Base-by-base conservation (phyloP, 1,140 invertebrate genomes). In the Apocrypta bakeri region DNA sequence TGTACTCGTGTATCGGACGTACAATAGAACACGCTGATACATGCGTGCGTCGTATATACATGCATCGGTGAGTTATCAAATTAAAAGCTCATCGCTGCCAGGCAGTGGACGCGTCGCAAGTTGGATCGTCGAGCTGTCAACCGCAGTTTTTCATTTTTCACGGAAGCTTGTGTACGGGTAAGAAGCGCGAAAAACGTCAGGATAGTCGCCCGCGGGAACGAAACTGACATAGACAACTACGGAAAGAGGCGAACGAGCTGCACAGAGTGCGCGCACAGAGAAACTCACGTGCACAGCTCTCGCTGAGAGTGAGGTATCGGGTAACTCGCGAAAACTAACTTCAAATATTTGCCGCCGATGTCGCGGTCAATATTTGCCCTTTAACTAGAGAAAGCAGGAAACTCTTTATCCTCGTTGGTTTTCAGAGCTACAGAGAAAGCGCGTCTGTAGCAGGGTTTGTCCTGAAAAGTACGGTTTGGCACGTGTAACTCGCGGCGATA, bases 321-420 rank as follows among this genome's bases (percentile, higher is more conserved):
- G 2, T 31, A 33, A 33, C 31, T 37, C 17, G 12, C 69, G 69
- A 29, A 71, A 71, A 71, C 27, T 31, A 71, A 29, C 69, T 71
- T 31, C 27, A 71, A 71, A 73, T 73, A 27, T 73, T 40, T 73
- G 71, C 71, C 24, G 40, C 33, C 21, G 25, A 40, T 24, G 24
- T 40, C 37, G 40, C 71, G 40, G 71, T 73, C 71, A 73, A 73
- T 73, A 73, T 73, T 73, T 73, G 71, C 40, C 40, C 71, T 48
- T 27, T n/a, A 25, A 40, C 33, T 17, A 12, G 68, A 31, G 68
- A 29, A 37, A 37, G 48, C 25, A 25, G 25, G 64, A 27, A 25
- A 66, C 64, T 25, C 25, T 8, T 17, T 29, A 25, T 56, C 48
- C 21, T 21, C n/a, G n/a, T n/a, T 56, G 2, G 48, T 56, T 7